A percentile compares a stretch with the other conserved stretches of the same genome.
phyloP scores from a whole-genome alignment of 2,113 vertebrate species.

The Pterocles orientalis region DNA sequence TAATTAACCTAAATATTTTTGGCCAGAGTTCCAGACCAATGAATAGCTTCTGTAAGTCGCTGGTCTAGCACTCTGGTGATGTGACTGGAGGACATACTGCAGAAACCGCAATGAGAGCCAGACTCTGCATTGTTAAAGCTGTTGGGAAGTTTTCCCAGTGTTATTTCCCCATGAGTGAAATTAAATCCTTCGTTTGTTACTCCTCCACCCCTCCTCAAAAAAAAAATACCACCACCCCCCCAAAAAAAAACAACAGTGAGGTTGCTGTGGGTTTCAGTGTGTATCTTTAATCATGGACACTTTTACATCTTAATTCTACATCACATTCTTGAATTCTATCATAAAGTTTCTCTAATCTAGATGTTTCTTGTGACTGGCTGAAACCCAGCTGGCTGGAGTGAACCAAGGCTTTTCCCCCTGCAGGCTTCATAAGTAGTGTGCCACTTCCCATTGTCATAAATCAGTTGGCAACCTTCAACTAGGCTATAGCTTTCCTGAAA shows the following conservation, averaged over 20 bases:
- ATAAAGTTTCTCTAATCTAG: background rate
- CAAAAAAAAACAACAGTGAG: fast-evolving
- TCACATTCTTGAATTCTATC: background rate
- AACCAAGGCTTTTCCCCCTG: background rate
- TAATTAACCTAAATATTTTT: conserved; percentile 18
- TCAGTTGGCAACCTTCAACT: background rate
- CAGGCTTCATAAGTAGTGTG: background rate
- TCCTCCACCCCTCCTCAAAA: background rate
- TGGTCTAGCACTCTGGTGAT: background rate
- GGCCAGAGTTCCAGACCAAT: background rate
- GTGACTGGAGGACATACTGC: background rate
- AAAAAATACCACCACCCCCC: background rate
- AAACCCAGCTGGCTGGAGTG: background rate
- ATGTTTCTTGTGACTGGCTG: background rate
- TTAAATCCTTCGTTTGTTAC: background rate
- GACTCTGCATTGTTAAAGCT: background rate
- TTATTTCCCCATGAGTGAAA: background rate
- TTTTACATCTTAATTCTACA: background rate
- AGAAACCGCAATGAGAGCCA: background rate
- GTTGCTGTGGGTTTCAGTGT: background rate
- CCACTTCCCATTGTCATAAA: background rate
- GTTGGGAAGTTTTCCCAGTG: background rate
- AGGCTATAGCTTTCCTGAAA: background rate
- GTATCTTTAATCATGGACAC: background rate
- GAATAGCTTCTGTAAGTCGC: conserved; percentile 8